Percentiles rank a stretch among this genome's conserved stretches.
Conservation (phyloP, 2,113 vertebrate species). For the Pitta sordida region DNA sequence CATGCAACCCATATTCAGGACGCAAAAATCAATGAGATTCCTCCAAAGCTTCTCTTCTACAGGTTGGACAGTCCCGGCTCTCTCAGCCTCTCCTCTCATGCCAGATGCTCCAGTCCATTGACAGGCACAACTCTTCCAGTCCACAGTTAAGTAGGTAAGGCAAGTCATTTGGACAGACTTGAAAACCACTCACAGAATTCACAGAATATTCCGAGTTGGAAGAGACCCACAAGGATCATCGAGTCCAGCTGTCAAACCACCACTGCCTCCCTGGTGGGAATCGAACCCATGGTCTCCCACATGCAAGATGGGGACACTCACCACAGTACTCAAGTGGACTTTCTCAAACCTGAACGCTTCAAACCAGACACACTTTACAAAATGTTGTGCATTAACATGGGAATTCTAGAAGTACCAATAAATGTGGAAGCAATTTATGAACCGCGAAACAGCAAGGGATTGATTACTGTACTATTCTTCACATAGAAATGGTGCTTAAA, state of each 20-base stretch:
- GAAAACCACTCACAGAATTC: not conserved
- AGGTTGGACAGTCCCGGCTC: not conserved
- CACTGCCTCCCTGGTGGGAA: too few species aligned
- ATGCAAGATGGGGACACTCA: too few species aligned
- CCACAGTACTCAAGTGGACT: too few species aligned
- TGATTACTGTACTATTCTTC: too few species aligned
- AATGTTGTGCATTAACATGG: not conserved
- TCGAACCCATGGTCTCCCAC: too few species aligned
- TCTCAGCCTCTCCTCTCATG: not conserved
- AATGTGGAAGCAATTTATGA: not conserved
- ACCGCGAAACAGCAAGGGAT: too few species aligned
- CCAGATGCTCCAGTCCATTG: not conserved
- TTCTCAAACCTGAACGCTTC: not conserved
- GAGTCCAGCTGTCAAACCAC: too few species aligned
- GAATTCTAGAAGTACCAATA: not conserved
- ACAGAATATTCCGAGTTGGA: too few species aligned
- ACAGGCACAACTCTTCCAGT: not conserved
- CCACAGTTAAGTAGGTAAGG: not conserved
- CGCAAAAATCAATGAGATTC: not conserved
- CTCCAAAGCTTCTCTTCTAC: not conserved
- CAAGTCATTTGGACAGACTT: not conserved
- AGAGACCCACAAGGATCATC: too few species aligned
- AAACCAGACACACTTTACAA: not conserved
- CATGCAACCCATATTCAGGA: not conserved
- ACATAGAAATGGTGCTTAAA: not conserved